A percentile compares a stretch with the other conserved stretches of the same genome.
Conservation (phyloP, 2,113 vertebrate species). For the Onychostruthus taczanowskii region DNA sequence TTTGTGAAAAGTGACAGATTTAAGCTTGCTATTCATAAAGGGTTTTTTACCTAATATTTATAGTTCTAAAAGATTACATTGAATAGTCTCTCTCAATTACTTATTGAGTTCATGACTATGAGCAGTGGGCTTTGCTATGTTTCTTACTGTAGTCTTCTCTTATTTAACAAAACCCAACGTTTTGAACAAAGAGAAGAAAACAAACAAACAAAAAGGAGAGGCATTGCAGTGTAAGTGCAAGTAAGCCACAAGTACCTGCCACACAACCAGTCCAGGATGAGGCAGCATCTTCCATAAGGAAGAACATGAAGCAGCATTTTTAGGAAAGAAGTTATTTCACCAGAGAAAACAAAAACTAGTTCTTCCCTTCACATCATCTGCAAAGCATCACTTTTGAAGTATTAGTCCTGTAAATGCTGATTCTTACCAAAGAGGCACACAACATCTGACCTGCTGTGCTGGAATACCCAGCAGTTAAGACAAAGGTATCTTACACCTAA, state of each 20-base stretch:
- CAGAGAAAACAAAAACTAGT: neutral
- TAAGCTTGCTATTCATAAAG: neutral
- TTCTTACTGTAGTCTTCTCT: neutral
- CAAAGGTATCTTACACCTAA: neutral
- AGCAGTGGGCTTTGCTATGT: neutral
- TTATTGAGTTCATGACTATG: neutral
- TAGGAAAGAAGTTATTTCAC: neutral
- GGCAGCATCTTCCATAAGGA: neutral
- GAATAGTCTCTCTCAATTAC: neutral
- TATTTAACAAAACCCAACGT: neutral
- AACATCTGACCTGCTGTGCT: neutral
- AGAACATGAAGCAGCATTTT: neutral
- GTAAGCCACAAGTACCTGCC: neutral
- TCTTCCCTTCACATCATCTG: neutral
- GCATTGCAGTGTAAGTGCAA: neutral
- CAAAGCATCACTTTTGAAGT: neutral
- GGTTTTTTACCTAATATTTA: neutral
- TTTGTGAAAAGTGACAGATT: neutral
- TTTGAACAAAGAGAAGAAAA: neutral
- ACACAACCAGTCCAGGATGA: neutral
- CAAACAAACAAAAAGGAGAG: neutral
- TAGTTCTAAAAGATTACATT: neutral
- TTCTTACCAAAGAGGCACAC: neutral
- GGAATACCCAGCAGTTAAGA: neutral
- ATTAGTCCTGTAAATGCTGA: neutral